phyloP scores from a whole-genome alignment of 2,113 vertebrate genomes.

The Andinoacara biseriatus region DNA sequence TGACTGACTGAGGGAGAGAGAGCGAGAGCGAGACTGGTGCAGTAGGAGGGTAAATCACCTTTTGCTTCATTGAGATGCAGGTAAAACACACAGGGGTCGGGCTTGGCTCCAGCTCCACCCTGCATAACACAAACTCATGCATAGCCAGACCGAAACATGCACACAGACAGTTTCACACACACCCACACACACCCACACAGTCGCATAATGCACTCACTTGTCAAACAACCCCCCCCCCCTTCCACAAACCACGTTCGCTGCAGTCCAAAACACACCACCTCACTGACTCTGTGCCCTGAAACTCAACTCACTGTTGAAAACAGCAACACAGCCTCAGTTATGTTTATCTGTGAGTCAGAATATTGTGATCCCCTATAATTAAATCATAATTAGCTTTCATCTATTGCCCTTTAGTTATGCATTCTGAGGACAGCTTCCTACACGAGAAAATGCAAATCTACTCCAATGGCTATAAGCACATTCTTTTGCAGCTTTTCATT shows the following conservation, averaged over 20 bases:
- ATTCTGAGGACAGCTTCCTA: slow-evolving; percentile 29
- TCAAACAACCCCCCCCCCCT: not conserved
- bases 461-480: not conserved
- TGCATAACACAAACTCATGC: slow-evolving; percentile 52
- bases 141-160: slow-evolving; percentile 14
- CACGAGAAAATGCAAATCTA: slow-evolving; percentile 46
- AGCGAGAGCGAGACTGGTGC: slow-evolving; percentile 50
- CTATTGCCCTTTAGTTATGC: slow-evolving; percentile 61
- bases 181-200: slow-evolving; percentile 9
- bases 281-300: slow-evolving; percentile 46
- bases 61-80: slow-evolving; percentile 79
- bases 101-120: slow-evolving; percentile 65
- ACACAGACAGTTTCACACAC: slow-evolving; percentile 16
- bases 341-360: slow-evolving; percentile 54
- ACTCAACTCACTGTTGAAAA: slow-evolving; percentile 47
- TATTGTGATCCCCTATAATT: slow-evolving; percentile 58
- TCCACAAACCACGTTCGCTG: not conserved
- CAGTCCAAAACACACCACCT: slow-evolving; percentile 47
- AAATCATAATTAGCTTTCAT: slow-evolving; percentile 69
- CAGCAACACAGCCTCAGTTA: slow-evolving; percentile 54
- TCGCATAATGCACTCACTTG: slow-evolving; percentile 24
- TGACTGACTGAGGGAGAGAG: slow-evolving; percentile 49
- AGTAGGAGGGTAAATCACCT: slow-evolving; percentile 74
- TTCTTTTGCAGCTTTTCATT: slow-evolving; percentile 2
- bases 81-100: slow-evolving; percentile 71